phyloP scores from a whole-genome alignment of 2,113 vertebrate species.

The Indicator maculatus region DNA sequence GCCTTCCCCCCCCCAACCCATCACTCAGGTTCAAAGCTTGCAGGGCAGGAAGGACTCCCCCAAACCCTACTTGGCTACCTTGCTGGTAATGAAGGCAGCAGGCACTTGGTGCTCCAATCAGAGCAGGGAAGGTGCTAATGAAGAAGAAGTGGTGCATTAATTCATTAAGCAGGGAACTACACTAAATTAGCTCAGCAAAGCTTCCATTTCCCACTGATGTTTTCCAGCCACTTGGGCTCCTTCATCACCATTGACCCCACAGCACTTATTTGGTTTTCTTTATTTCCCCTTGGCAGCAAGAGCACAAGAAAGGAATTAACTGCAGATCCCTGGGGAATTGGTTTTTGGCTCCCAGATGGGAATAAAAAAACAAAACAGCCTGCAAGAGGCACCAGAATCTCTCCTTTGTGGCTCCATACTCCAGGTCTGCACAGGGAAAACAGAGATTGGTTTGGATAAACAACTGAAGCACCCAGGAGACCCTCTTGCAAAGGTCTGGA shows the following conservation, averaged over 20 bases:
- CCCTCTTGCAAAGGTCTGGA: too few species aligned
- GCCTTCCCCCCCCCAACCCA: not conserved
- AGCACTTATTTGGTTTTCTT: not conserved
- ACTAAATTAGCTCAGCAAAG: not conserved
- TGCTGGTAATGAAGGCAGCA: not conserved
- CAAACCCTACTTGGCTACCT: not conserved
- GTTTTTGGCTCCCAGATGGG: accelerated
- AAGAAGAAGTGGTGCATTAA: constrained; percentile 14
- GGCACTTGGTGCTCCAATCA: not conserved
- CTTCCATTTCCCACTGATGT: not conserved
- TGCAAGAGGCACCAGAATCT: not conserved
- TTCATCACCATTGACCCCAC: not conserved
- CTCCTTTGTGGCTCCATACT: not conserved
- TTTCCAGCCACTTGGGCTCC: constrained; percentile 4
- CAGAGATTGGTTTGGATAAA: not conserved
- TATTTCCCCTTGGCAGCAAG: not conserved
- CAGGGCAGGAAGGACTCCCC: not conserved
- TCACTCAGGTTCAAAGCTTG: not conserved
- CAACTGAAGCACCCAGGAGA: not conserved
- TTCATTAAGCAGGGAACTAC: constrained; percentile 28
- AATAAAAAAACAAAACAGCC: not conserved
- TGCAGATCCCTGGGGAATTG: not conserved
- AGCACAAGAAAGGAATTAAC: not conserved
- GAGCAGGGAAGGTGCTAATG: constrained; percentile 27
- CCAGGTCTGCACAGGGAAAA: not conserved